These are phyloP conservation scores for Hippocampus mohnikei DNA, from an alignment of 2,113 vertebrate genomes.

Conservation along the genomic window DNA sequence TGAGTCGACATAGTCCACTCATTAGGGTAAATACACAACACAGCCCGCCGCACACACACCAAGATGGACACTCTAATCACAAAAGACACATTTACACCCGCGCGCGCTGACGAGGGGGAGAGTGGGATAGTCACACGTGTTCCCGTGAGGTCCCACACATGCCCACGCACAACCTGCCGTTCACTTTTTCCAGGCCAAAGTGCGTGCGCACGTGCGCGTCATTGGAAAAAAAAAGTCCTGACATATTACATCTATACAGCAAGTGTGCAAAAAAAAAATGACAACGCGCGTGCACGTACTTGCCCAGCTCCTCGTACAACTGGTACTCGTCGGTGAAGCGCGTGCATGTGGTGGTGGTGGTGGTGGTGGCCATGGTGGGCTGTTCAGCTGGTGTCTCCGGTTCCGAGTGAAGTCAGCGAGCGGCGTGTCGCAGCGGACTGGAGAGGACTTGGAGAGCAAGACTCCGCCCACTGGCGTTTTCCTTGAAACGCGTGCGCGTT, in stretches of 20 bases:
- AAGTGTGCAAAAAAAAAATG: too few relatives aligned
- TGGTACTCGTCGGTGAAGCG: slow-evolving; percentile 92
- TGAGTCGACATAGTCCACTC: too few relatives aligned
- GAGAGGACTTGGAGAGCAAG: slow-evolving; percentile 36
- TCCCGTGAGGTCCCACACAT: slow-evolving; percentile 52
- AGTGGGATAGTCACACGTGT: slow-evolving; percentile 18
- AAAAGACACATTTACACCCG: too few relatives aligned
- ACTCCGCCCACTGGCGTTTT: slow-evolving; percentile 53
- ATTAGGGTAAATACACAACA: too few relatives aligned
- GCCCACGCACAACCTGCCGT: slow-evolving; percentile 63
- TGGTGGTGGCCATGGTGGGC: slow-evolving; percentile 83
- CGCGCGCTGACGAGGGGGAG: too few relatives aligned
- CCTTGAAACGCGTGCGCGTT: not conserved
- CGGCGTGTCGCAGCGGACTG: slow-evolving; percentile 47
- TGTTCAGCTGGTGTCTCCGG: slow-evolving; percentile 17
- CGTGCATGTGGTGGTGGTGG: slow-evolving; percentile 86
- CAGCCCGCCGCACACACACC: too few relatives aligned
- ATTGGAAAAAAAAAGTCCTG: too few relatives aligned
- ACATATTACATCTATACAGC: too few relatives aligned
- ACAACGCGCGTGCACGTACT: slow-evolving; percentile 73
- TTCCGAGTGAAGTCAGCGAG: slow-evolving; percentile 5
- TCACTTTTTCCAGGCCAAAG: slow-evolving; percentile 20
- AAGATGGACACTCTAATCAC: too few relatives aligned
- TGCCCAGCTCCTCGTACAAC: slow-evolving; percentile 95
- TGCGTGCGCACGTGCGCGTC: too few relatives aligned